Evolutionary conservation across 2,113 vertebrate genomes (phyloP).

Genomic region (Andinoacara biseriatus): DNA sequence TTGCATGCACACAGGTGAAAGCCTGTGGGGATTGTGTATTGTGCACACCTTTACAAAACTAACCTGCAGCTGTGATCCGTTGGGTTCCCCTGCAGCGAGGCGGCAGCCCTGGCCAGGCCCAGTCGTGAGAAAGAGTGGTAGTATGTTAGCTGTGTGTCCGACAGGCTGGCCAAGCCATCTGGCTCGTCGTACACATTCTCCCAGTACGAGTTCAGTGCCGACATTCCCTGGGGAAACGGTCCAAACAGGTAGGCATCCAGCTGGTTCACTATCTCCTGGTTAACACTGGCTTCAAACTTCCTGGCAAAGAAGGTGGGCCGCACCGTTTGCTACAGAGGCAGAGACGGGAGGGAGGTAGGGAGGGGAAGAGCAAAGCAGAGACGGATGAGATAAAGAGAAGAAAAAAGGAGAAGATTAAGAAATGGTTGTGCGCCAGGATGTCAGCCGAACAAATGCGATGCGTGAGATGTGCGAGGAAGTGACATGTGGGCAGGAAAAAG

Average conservation of each 20-base stretch:
- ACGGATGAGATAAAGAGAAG: conserved; percentile 38
- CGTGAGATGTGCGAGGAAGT: conserved; percentile 31
- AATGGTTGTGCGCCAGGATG: conserved; percentile 19
- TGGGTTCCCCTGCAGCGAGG: conserved; percentile 81
- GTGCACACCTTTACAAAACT: conserved; percentile 39
- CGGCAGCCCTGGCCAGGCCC: conserved; percentile 85
- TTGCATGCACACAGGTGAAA: conserved; percentile 7
- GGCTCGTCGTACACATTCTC: conserved; percentile 92
- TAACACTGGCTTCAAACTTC: conserved; percentile 97
- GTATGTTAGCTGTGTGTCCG: conserved; percentile 88
- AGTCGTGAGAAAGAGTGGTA: conserved; percentile 90
- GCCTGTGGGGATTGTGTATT: background rate
- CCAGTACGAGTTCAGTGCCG: conserved; percentile 91
- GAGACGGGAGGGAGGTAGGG: background rate
- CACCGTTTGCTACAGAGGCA: conserved; percentile 88
- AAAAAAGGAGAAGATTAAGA: conserved; percentile 51
- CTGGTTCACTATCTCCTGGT: conserved; percentile 96
- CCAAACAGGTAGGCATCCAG: conserved; percentile 93
- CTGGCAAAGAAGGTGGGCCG: conserved; percentile 97
- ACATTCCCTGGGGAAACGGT: conserved; percentile 85
- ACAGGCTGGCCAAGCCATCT: conserved; percentile 86
- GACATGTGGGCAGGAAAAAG: conserved; percentile 19
- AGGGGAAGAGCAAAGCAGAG: conserved; percentile 9
- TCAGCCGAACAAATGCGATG: conserved; percentile 39
- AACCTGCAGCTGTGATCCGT: conserved; percentile 93